Evolutionary conservation across 2,797 vertebrate genomes (phyloP), one percentile per base, ranked within the genome.

Genomic region (Arctocebus calabarensis): DNA sequence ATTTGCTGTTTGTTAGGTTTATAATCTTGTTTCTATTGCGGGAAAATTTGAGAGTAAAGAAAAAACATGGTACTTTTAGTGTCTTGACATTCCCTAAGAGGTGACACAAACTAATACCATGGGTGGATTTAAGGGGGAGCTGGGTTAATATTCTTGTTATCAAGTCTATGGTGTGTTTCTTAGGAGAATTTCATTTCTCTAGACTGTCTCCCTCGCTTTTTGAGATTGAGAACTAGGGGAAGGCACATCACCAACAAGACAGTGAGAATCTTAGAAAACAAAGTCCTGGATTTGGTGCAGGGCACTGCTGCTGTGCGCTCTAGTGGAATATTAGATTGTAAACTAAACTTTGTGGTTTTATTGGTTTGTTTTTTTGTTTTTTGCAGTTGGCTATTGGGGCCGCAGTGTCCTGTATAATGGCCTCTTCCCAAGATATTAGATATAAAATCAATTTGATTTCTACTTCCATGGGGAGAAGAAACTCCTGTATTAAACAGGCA

Each of bases 161-260:
- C 62, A 45, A 19, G 27, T 13, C 40, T 6, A 0, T 37, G 5
- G 0, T 7, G 10, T 61, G 37, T 43, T 59, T 1, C 37, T 40
- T 3, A 8, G 37, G 73, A 66, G 57, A 84, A n/a, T 6, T 5
- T 3, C 1, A 8, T 9, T 12, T 43, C 37, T 74, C 48, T 22
- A 32, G 55, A 34, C 66, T 1, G 4, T 62, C 22, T 14, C 62
- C 19, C 34, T 64, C 16, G 0, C 61, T 87, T 68, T 32, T 66
- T 27, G 68, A 78, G 70, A 9, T 5, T 22, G 84, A 59, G 19
- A 40, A 9, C 25, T 17, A 2, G 27, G 2, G 27, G 40, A 25
- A 55, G 29, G 70, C 57, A 8, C 0, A 0, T 52, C 84, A 4
- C 57, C 8, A 23, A 61, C 0, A 3, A 17, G 16, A 43, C 43